A percentile compares a stretch with the other conserved stretches of the same genome.
These are phyloP conservation scores for Psittacula cyanocephala DNA, from an alignment of 2,113 vertebrate species.

Conservation along the genomic window DNA sequence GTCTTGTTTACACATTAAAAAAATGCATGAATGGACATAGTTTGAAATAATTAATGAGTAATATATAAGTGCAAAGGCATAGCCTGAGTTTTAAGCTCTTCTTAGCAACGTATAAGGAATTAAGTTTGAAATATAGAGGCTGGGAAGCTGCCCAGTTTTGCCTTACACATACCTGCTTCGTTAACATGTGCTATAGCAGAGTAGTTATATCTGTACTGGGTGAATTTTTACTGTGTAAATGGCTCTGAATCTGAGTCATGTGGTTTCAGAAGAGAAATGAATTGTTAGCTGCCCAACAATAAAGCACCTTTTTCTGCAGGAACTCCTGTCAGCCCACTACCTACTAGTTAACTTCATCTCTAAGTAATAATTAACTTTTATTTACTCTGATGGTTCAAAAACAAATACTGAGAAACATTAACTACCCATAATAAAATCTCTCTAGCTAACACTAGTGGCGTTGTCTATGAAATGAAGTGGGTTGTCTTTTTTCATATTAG, in stretches of 20 bases:
- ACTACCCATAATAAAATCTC: neutral
- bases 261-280: neutral
- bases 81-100: neutral
- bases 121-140: neutral
- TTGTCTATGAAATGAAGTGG: neutral
- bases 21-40: neutral
- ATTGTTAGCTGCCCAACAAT: neutral
- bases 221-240: neutral
- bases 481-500: neutral
- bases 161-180: neutral
- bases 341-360: neutral
- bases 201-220: neutral
- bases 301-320: neutral
- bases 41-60: neutral
- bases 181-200: neutral
- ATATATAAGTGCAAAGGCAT: neutral
- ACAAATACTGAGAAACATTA: neutral
- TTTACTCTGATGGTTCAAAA: neutral
- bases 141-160: neutral
- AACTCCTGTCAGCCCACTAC: neutral
- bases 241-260: neutral
- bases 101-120: neutral
- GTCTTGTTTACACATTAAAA: neutral
- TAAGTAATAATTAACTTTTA: neutral
- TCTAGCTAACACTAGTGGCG: rapidly evolving